A percentile compares a stretch with the other conserved stretches of the same genome.
These are phyloP conservation scores for Nephrocerus scutellatus DNA, from an alignment of 2,888 invertebrate genomes.

Conservation along the genomic window DNA sequence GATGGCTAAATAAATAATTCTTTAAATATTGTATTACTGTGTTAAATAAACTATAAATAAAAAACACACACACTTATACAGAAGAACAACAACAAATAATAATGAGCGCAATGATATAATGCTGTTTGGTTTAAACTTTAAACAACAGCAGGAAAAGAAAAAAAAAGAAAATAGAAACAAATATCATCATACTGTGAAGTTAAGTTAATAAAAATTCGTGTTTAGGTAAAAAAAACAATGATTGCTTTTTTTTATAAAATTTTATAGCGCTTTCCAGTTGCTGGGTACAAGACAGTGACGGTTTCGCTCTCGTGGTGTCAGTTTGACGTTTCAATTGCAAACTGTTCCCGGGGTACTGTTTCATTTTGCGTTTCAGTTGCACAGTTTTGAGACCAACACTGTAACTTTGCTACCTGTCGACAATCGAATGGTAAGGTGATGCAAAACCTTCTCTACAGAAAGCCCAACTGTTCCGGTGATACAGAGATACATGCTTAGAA, in stretches of 20 bases:
- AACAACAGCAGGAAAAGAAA: conserved; percentile 18
- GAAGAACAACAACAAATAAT: conserved; percentile 6
- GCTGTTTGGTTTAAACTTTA: conserved; percentile 11
- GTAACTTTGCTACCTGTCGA: too few relatives aligned
- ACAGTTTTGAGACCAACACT: too few relatives aligned
- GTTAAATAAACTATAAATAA: conserved; percentile 24
- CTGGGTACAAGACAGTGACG: conserved; percentile 21
- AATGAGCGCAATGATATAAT: not conserved
- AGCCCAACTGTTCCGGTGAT: too few relatives aligned
- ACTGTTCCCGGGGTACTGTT: too few relatives aligned
- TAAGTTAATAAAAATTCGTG: conserved; percentile 45
- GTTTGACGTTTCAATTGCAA: too few relatives aligned
- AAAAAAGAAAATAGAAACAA: conserved; percentile 28
- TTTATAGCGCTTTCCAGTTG: not conserved
- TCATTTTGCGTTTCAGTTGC: too few relatives aligned
- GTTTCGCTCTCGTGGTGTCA: conserved; percentile 24
- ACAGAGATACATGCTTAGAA: too few relatives aligned
- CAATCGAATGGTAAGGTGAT: too few relatives aligned
- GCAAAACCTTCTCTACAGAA: too few relatives aligned
- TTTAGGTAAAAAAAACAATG: conserved; percentile 42
- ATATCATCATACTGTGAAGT: conserved; percentile 33
- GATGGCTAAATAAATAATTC: not conserved
- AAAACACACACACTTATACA: conserved; percentile 18
- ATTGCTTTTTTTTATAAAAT: conserved; percentile 4
- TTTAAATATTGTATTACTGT: conserved; percentile 1